Conservation (phyloP, 1,140 invertebrate species). For the Platorchestia sp. region DNA sequence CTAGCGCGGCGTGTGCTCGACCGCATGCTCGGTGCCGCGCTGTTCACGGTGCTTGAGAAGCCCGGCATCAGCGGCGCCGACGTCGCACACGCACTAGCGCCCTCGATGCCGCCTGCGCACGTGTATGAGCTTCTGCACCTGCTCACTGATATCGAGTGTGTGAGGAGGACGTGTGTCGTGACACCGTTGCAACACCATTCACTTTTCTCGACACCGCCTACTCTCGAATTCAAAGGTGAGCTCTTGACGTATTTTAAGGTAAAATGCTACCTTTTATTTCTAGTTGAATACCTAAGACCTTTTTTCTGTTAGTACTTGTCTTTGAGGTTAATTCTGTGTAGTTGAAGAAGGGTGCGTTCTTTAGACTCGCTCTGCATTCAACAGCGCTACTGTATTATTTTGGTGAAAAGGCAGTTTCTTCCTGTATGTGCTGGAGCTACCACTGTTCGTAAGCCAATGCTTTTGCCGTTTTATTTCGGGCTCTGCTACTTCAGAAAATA, state of each 20-base stretch:
- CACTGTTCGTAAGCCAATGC: neutral
- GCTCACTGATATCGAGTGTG: slow-evolving; percentile 73
- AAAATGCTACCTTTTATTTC: neutral
- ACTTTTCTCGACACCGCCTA: slow-evolving; percentile 60
- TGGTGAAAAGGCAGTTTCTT: neutral
- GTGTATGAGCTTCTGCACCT: slow-evolving; percentile 71
- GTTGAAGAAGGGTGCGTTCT: neutral
- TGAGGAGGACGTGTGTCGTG: slow-evolving; percentile 56
- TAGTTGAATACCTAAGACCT: neutral
- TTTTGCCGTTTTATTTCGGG: neutral
- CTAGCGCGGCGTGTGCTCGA: slow-evolving; percentile 80
- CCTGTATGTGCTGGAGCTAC: neutral
- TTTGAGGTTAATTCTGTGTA: neutral
- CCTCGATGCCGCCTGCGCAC: slow-evolving; percentile 70
- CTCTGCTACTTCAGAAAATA: neutral
- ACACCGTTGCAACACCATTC: slow-evolving; percentile 47
- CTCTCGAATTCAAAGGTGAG: neutral
- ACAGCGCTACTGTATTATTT: neutral
- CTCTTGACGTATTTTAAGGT: neutral
- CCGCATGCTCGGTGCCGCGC: slow-evolving; percentile 78
- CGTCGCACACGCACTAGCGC: slow-evolving; percentile 67
- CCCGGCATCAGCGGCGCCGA: slow-evolving; percentile 73
- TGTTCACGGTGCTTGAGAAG: slow-evolving; percentile 77
- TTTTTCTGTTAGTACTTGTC: neutral
- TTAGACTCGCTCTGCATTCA: neutral